Evolutionary conservation across 1,140 invertebrate species (phyloP).

Genomic region (Nasonia giraulti): DNA sequence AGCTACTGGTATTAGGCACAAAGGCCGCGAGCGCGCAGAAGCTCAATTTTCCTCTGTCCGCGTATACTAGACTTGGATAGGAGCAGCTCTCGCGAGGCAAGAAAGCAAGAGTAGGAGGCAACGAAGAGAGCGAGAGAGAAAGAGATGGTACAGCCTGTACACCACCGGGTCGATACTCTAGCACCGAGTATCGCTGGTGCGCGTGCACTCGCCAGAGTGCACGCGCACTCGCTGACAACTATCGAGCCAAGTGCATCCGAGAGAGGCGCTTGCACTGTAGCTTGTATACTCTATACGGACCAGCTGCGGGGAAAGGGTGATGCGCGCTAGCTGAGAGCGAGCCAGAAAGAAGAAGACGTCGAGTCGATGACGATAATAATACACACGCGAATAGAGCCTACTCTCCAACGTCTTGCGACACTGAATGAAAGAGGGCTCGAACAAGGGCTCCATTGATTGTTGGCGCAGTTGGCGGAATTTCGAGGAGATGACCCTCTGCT

Average conservation of each 20-base stretch:
- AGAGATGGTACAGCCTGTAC: not conserved
- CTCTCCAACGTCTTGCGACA: too few species aligned
- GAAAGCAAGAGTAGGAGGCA: not conserved
- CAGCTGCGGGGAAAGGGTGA: not conserved
- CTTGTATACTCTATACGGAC: not conserved
- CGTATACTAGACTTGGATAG: too few species aligned
- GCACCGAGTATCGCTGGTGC: slow-evolving; percentile 55
- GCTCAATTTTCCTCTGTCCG: not conserved
- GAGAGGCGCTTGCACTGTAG: not conserved
- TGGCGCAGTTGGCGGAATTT: too few species aligned
- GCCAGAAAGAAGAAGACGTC: not conserved
- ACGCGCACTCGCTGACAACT: slow-evolving; percentile 49
- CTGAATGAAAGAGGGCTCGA: too few species aligned
- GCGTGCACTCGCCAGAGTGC: slow-evolving; percentile 54
- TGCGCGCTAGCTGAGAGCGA: not conserved
- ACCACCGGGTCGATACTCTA: slow-evolving; percentile 65
- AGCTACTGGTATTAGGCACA: not conserved
- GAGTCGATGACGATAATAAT: too few species aligned
- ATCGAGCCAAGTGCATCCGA: not conserved
- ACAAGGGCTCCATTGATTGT: too few species aligned
- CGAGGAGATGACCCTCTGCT: too few species aligned
- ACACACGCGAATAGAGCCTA: too few species aligned
- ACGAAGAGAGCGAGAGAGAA: not conserved
- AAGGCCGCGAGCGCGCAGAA: not conserved
- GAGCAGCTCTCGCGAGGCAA: not conserved